Evolutionary conservation across 2,888 invertebrate species (phyloP).

Genomic region (Notodonta ziczac): DNA sequence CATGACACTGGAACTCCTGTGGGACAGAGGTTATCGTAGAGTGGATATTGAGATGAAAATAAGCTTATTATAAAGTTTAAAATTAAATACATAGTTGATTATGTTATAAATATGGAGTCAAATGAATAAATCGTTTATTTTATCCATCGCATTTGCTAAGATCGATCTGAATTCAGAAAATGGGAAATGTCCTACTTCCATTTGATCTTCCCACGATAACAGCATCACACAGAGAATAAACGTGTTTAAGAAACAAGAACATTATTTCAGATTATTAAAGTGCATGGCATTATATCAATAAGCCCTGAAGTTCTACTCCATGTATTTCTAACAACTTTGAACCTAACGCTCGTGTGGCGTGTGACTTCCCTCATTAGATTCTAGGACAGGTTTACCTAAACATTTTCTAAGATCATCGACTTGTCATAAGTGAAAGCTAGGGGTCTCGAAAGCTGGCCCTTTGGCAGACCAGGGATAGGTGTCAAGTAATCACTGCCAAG

Average conservation of each 20-base stretch:
- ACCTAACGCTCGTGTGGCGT: constrained; percentile 1
- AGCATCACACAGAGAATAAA: too few species aligned
- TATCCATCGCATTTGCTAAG: too few species aligned
- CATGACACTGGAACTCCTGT: not conserved
- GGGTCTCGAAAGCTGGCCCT: constrained; percentile 5
- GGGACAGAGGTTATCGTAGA: not conserved
- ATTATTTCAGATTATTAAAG: too few species aligned
- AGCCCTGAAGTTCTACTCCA: constrained; percentile 5
- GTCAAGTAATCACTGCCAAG: not conserved
- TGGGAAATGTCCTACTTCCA: too few species aligned
- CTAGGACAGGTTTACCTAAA: constrained; percentile 22
- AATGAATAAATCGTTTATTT: too few species aligned
- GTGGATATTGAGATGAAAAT: not conserved
- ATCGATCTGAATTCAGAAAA: too few species aligned
- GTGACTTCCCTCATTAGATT: constrained; percentile 22
- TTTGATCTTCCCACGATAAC: too few species aligned
- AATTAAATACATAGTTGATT: too few species aligned
- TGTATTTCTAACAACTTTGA: not conserved
- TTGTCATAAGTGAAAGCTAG: constrained; percentile 36
- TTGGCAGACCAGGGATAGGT: not conserved
- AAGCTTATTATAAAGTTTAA: too few species aligned
- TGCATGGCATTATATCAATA: too few species aligned
- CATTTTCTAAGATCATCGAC: constrained; percentile 31
- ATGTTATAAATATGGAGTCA: too few species aligned
- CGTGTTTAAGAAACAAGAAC: too few species aligned